These are phyloP conservation scores for Drymonia ruficornis DNA, from an alignment of 2,888 invertebrate species.

Conservation along the genomic window DNA sequence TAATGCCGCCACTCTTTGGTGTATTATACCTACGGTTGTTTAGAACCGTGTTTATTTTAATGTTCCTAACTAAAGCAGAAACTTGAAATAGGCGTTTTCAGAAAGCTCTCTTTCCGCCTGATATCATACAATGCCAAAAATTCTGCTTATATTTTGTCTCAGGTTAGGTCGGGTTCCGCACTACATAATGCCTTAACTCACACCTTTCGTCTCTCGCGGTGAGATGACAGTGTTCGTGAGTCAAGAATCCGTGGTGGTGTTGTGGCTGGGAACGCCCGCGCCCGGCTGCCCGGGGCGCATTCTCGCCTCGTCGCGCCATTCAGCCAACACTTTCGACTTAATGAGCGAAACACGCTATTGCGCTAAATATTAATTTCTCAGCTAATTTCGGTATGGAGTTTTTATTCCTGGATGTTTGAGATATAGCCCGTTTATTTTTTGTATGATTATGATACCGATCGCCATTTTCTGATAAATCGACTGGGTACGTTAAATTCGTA, in stretches of 20 bases:
- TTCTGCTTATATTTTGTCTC: too few species aligned
- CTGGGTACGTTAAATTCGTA: not conserved
- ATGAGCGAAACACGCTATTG: constrained; percentile 61
- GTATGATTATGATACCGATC: not conserved
- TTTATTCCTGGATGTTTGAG: not conserved
- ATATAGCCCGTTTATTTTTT: not conserved
- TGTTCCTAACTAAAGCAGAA: too few species aligned
- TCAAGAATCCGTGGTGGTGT: constrained; percentile 52
- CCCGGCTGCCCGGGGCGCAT: constrained; percentile 66
- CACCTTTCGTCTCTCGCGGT: not conserved
- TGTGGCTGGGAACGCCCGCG: constrained; percentile 62
- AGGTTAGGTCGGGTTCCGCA: too few species aligned
- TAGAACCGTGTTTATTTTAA: too few species aligned
- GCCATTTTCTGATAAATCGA: not conserved
- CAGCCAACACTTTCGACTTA: constrained; percentile 58
- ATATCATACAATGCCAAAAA: too few species aligned
- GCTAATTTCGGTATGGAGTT: constrained; percentile 23
- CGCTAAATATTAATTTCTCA: constrained; percentile 39
- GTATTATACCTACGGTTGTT: too few species aligned
- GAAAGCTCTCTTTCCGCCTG: too few species aligned
- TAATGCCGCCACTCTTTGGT: too few species aligned
- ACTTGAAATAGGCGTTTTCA: too few species aligned
- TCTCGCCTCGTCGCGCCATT: constrained; percentile 61
- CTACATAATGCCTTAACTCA: not conserved
- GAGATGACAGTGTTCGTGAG: constrained; percentile 32